Conservation (phyloP, 2,797 vertebrate genomes). For the Melanotaenia trifasciata region DNA sequence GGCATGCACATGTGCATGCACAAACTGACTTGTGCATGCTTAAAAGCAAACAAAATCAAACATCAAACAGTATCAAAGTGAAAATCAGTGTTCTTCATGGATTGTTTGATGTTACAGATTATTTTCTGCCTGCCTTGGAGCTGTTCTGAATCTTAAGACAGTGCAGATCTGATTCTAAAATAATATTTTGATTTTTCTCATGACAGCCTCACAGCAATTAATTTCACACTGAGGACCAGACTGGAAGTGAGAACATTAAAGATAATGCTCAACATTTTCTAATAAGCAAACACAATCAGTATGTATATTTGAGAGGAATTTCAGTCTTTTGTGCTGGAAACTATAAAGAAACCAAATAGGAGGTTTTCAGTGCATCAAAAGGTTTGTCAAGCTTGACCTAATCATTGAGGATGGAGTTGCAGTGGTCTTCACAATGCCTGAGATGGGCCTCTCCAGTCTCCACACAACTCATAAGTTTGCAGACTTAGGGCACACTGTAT, state of each 20-base stretch:
- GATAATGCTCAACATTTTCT: neutral
- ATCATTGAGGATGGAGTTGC: slow-evolving; percentile 72
- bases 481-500: slow-evolving; percentile 26
- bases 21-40: neutral
- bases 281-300: neutral
- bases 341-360: slow-evolving; percentile 6
- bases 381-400: slow-evolving; percentile 66
- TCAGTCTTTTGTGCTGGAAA: neutral
- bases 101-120: slow-evolving; percentile 66
- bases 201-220: slow-evolving; percentile 70
- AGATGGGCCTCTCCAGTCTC: slow-evolving; percentile 64
- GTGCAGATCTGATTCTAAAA: slow-evolving; percentile 63
- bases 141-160: slow-evolving; percentile 60
- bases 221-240: slow-evolving; percentile 55
- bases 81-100: slow-evolving; percentile 67
- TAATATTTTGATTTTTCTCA: slow-evolving; percentile 60
- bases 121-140: slow-evolving; percentile 63
- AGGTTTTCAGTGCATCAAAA: slow-evolving; percentile 48
- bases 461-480: slow-evolving; percentile 62
- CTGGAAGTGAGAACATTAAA: slow-evolving; percentile 32
- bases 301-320: neutral
- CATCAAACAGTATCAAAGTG: slow-evolving; percentile 67
- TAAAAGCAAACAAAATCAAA: slow-evolving; percentile 61
- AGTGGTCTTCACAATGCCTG: slow-evolving; percentile 68
- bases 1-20: neutral